Conservation (phyloP, 2,113 vertebrate species). For the Monopterus albus region DNA sequence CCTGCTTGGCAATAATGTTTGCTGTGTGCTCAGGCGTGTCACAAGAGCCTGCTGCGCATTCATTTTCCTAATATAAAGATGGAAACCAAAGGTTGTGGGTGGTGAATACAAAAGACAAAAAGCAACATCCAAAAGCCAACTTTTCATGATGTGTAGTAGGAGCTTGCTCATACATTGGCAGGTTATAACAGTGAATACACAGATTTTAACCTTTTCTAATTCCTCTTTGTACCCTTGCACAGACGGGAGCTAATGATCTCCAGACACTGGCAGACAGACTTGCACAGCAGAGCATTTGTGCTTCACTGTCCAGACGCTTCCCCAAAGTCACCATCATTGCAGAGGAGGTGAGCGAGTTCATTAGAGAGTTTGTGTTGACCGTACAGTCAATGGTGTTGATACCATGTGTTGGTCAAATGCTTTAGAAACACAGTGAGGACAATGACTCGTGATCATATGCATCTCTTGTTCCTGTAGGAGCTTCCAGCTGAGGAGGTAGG, state of each 20-base stretch:
- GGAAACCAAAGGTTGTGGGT: too few relatives aligned
- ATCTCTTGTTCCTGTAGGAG: conserved; percentile 80
- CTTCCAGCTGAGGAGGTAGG: conserved; percentile 84
- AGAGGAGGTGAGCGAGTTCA: conserved; percentile 86
- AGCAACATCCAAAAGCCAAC: too few relatives aligned
- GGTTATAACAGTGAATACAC: too few relatives aligned
- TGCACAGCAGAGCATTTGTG: conserved; percentile 94
- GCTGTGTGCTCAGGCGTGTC: too few relatives aligned
- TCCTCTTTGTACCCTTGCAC: conserved; percentile 23
- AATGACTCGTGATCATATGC: neutral
- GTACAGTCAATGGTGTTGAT: too few relatives aligned
- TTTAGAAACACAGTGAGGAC: neutral
- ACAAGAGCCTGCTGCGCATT: too few relatives aligned
- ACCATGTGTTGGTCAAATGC: neutral
- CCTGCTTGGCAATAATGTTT: too few relatives aligned
- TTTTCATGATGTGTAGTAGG: too few relatives aligned
- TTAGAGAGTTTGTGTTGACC: neutral
- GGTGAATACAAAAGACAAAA: too few relatives aligned
- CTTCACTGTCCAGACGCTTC: conserved; percentile 90
- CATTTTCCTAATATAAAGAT: too few relatives aligned
- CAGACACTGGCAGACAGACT: conserved; percentile 95
- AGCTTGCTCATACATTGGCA: too few relatives aligned
- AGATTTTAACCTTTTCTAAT: neutral
- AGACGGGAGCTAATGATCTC: conserved; percentile 91
- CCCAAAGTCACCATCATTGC: conserved; percentile 95